Conservation (phyloP, 2,888 invertebrate genomes). For the Pachydiplax longipennis region DNA sequence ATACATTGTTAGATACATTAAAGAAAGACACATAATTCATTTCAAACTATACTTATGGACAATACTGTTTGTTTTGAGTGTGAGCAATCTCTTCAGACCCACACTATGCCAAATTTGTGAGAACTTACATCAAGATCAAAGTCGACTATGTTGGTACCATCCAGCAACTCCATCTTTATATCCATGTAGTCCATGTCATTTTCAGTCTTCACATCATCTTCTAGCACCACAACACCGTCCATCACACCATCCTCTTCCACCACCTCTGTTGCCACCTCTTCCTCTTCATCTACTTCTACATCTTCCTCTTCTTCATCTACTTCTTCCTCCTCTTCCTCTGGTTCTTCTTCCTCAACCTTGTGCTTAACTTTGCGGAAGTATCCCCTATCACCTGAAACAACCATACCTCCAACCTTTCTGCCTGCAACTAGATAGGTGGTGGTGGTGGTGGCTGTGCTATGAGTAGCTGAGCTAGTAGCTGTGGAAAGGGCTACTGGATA, state of each 20-base stretch:
- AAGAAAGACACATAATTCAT: neutral
- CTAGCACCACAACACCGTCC: conserved; percentile 58
- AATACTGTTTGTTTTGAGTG: conserved; percentile 58
- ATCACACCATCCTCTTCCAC: conserved; percentile 60
- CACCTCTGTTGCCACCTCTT: conserved; percentile 66
- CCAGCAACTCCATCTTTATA: conserved; percentile 48
- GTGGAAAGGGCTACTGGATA: conserved; percentile 46
- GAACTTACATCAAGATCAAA: conserved; percentile 68
- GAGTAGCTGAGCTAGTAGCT: conserved; percentile 45
- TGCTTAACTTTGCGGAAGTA: conserved; percentile 35
- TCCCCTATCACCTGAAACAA: neutral
- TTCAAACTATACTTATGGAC: conserved; percentile 58
- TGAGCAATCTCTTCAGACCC: conserved; percentile 60
- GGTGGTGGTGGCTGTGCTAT: neutral
- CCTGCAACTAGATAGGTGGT: neutral
- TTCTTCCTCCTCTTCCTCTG: conserved; percentile 55
- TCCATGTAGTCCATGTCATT: conserved; percentile 52
- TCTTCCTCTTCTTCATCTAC: conserved; percentile 62
- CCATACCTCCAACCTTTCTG: neutral
- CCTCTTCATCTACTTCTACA: conserved; percentile 66
- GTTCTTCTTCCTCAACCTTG: conserved; percentile 23
- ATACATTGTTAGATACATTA: neutral
- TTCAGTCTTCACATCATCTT: conserved; percentile 52
- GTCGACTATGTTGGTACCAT: conserved; percentile 60
- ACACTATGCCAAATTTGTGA: conserved; percentile 5